A percentile compares a stretch with the other conserved stretches of the same genome.
These are phyloP conservation scores for Neoascia interrupta DNA, from an alignment of 2,888 invertebrate species.

Conservation along the genomic window DNA sequence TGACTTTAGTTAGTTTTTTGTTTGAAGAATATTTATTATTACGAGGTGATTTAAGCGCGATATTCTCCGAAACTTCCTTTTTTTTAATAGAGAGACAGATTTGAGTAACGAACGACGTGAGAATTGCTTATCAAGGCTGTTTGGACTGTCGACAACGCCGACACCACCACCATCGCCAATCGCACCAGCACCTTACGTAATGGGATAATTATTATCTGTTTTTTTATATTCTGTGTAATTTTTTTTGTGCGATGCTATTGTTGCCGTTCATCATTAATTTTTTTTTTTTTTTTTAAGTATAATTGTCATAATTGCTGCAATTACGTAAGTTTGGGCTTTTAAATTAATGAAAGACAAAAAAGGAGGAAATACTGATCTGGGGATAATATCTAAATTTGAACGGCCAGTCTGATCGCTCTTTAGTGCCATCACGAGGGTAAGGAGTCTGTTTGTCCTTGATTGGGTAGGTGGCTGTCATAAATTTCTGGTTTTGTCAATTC, in stretches of 20 bases:
- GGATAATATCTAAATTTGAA: constrained; percentile 42
- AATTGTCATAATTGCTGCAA: constrained; percentile 53
- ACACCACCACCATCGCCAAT: constrained; percentile 24
- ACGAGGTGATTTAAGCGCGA: background rate
- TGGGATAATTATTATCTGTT: constrained; percentile 38
- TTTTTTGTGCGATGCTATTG: constrained; percentile 28
- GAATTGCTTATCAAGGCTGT: constrained; percentile 53
- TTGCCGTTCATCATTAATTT: constrained; percentile 40
- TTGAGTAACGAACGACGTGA: constrained; percentile 26
- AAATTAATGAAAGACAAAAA: constrained; percentile 12
- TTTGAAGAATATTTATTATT: background rate
- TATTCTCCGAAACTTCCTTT: constrained; percentile 1
- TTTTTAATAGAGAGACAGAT: background rate
- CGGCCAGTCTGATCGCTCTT: no score
- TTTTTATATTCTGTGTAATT: constrained; percentile 27
- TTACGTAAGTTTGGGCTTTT: constrained; percentile 52
- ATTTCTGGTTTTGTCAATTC: no score
- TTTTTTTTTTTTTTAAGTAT: no score
- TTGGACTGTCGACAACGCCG: background rate
- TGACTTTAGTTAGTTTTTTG: background rate
- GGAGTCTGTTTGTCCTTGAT: no score
- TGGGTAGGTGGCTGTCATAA: no score
- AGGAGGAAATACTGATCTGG: constrained; percentile 26
- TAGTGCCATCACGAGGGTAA: no score
- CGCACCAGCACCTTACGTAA: constrained; percentile 52